These are phyloP conservation scores for Polyodon spathula DNA, from an alignment of 2,113 vertebrate genomes.

Conservation along the genomic window DNA sequence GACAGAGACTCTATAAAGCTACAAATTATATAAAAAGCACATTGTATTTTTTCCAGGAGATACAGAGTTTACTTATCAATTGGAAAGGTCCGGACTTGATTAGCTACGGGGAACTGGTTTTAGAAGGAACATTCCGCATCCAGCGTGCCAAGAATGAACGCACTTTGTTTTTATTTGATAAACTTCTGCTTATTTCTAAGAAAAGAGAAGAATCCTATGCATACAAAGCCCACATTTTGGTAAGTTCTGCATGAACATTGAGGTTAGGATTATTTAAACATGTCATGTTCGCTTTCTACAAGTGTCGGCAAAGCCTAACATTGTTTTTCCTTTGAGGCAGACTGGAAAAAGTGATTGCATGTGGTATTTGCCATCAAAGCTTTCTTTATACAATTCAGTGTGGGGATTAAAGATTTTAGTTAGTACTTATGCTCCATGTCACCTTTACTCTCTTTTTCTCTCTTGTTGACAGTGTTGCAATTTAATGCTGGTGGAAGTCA, in stretches of 20 bases:
- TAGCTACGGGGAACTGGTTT: conserved; percentile 86
- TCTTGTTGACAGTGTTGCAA: conserved; percentile 77
- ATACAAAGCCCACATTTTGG: conserved; percentile 94
- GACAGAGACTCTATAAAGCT: too few species aligned
- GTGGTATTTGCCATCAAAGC: too few species aligned
- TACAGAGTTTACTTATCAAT: conserved; percentile 92
- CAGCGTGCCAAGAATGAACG: conserved; percentile 93
- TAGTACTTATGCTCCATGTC: background rate
- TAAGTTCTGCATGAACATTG: conserved; percentile 36
- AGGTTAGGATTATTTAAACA: too few species aligned
- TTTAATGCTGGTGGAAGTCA: conserved; percentile 96
- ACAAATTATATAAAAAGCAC: too few species aligned
- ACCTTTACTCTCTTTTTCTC: background rate
- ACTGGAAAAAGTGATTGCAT: too few species aligned
- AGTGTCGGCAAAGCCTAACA: too few species aligned
- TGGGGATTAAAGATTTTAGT: too few species aligned
- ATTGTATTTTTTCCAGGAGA: conserved; percentile 61
- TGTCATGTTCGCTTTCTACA: too few species aligned
- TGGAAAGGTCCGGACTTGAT: conserved; percentile 96
- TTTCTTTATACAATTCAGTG: too few species aligned
- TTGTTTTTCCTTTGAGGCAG: too few species aligned
- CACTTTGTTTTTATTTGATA: conserved; percentile 91
- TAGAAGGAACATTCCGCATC: conserved; percentile 91
- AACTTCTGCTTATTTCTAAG: conserved; percentile 88
- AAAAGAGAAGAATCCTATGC: conserved; percentile 87